Base-by-base conservation (phyloP, 1,140 invertebrate genomes). In the Lanistes nyassanus region DNA sequence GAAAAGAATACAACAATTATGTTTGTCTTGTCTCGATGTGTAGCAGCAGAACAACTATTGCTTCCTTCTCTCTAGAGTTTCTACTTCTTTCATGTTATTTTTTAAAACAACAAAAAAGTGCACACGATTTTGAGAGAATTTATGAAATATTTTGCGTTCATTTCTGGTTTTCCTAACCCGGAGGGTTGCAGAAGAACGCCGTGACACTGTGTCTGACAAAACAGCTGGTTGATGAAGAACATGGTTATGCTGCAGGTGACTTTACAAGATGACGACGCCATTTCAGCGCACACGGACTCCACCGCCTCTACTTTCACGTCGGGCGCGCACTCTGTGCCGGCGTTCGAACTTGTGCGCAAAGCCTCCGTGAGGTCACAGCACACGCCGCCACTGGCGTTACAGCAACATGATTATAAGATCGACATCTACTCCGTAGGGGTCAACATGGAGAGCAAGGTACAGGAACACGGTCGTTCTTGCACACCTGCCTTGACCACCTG, bases 341-440 rank as follows among this genome's bases (percentile, higher is more conserved):
- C 76, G 29, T 80, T 80, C 37, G 73, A 80, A 56, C 79, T 80
- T 7, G 74, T 80, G 21, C 66, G 68, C 7, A 77, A 77, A 23
- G 58, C 76, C 21, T 75, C 74, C 29, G 51, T 71, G 65, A 42
- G 37, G n/a, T 47, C 56, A n/a, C 75, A 51, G 55, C n/a, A n/a
- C n/a, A 74, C 62, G 39, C 75, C 74, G 39, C 77, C 75, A 53
- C 64, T 70, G 53, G 58, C 51, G 21, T n/a, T 55, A 16, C 74
- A 77, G 19, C 31, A 31, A 31, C 76, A 82, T 6, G 79, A 78
- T 36, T 55, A 80, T 64, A 83, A 83, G 71, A 79, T 85, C 26
- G 85, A 86, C 66, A 82, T 81, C 19, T 86, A 84, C 73, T 84
- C 84, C 34, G 84, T 83, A 29, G 84, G 85, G 3, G 81, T 86